Percentiles rank a stretch among this genome's conserved stretches.
Conservation (phyloP, 2,797 vertebrate genomes). For the Brachyalestes nurse region DNA sequence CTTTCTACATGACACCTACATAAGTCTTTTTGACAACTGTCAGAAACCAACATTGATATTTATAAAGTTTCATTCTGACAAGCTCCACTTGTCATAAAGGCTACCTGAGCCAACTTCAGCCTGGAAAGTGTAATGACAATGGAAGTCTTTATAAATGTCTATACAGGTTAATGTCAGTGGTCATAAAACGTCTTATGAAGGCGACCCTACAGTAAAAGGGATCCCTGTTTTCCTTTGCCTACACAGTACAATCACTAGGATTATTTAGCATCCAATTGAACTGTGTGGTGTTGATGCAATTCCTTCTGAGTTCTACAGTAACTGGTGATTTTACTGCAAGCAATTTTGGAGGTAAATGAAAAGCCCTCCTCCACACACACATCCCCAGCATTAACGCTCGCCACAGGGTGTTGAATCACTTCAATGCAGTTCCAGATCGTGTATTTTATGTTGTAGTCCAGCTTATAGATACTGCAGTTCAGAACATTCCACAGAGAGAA, state of each 20-base stretch:
- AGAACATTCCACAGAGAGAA: slow-evolving; percentile 22
- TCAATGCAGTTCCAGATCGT: slow-evolving; percentile 5
- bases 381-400: not conserved
- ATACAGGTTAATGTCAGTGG: too few species aligned
- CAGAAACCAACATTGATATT: too few species aligned
- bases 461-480: slow-evolving; percentile 9
- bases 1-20: too few species aligned
- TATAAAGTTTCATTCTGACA: too few species aligned
- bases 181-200: too few species aligned
- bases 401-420: not conserved
- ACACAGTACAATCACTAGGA: not conserved
- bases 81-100: too few species aligned
- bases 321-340: slow-evolving; percentile 10
- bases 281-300: not conserved
- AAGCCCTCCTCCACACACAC: not conserved
- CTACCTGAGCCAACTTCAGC: too few species aligned
- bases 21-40: too few species aligned
- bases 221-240: not conserved
- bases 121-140: too few species aligned
- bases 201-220: too few species aligned
- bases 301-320: not conserved
- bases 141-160: too few species aligned
- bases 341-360: slow-evolving; percentile 13
- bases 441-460: slow-evolving; percentile 14
- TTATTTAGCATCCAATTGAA: not conserved